A percentile compares a stretch with the other conserved stretches of the same genome.
Evolutionary conservation across 2,797 vertebrate species (phyloP).

Genomic region (Macroramphosus scolopax): DNA sequence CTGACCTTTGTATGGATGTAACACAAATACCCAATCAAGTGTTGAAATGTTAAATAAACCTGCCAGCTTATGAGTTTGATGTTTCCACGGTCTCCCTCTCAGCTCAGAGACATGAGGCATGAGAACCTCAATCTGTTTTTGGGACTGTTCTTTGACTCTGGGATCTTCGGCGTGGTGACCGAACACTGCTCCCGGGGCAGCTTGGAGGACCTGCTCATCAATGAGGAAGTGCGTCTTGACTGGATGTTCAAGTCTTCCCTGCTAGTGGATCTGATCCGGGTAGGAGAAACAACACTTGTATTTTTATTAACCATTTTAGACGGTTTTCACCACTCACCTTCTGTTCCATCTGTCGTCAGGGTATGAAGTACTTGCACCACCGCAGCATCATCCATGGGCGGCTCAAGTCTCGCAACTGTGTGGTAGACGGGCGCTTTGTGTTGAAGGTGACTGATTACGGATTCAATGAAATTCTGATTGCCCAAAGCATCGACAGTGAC

Average conservation of each 20-base stretch:
- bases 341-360: constrained; percentile 69
- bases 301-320: neutral
- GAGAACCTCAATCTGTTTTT: constrained; percentile 92
- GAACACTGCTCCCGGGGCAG: constrained; percentile 91
- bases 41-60: neutral
- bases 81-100: constrained; percentile 10
- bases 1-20: no score
- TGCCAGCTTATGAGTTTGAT: neutral
- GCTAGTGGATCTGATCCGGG: constrained; percentile 90
- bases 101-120: constrained; percentile 91
- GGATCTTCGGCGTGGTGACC: constrained; percentile 85
- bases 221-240: constrained; percentile 91
- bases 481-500: constrained; percentile 66
- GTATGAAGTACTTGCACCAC: constrained; percentile 89
- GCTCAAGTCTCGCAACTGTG: constrained; percentile 93
- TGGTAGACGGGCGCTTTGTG: constrained; percentile 93
- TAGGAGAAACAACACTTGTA: constrained; percentile 41
- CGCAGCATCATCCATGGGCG: constrained; percentile 84
- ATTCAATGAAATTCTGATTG: constrained; percentile 79
- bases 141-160: constrained; percentile 86
- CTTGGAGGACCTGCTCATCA: constrained; percentile 86
- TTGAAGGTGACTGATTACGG: constrained; percentile 93
- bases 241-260: constrained; percentile 99
- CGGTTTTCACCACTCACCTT: neutral
- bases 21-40: no score